Percentiles rank a stretch among this genome's conserved stretches.
These are phyloP conservation scores for Scaptodrosophila lebanonensis DNA, from an alignment of 1,140 invertebrate species.

Conservation along the genomic window DNA sequence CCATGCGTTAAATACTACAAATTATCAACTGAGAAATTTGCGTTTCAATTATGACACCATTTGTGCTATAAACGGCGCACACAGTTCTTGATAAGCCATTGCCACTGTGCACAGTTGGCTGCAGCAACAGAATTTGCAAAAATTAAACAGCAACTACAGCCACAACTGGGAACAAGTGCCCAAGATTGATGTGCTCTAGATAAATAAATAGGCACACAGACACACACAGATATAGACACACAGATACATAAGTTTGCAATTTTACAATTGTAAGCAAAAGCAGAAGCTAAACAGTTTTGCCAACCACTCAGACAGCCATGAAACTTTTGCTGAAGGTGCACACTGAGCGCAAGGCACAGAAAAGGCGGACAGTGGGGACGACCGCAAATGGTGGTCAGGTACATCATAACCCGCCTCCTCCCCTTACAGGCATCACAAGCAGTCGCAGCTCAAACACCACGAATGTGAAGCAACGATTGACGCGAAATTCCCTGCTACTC, in stretches of 20 bases:
- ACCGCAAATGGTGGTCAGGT: no score
- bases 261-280: no score
- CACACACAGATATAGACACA: no score
- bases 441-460: neutral
- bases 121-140: no score
- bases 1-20: constrained; percentile 4
- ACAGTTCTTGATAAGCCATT: constrained; percentile 32
- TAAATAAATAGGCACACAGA: no score
- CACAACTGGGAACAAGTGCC: no score
- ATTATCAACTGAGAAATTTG: neutral
- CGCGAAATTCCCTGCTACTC: constrained; percentile 53
- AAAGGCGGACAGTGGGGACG: constrained; percentile 52
- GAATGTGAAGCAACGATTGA: constrained; percentile 28
- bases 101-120: constrained; percentile 12
- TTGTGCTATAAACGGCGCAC: no score
- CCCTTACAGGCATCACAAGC: constrained; percentile 25
- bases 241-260: no score
- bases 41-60: constrained; percentile 5
- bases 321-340: constrained; percentile 72
- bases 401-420: no score
- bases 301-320: constrained; percentile 31
- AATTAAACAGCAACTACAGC: no score
- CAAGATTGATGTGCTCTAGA: no score
- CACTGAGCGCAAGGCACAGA: constrained; percentile 60
- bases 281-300: no score